Evolutionary conservation across 2,113 vertebrate genomes (phyloP), one percentile per base, ranked within the genome.

Genomic region (Petroica traversi): DNA sequence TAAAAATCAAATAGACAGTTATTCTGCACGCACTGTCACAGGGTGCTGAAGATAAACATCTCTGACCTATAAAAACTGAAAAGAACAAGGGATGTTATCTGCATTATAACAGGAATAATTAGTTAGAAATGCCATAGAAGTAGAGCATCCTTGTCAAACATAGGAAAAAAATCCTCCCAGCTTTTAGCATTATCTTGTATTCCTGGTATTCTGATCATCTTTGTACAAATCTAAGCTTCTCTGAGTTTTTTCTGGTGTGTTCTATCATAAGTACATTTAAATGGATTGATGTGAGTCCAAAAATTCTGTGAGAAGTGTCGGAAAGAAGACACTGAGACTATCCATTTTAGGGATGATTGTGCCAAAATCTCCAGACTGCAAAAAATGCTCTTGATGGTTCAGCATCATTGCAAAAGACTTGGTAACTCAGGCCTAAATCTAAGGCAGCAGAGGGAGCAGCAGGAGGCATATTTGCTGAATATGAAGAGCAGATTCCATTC

Each of bases 401-500:
- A 92, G 82, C 88, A 91, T 93, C 85, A 46, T 14, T 94, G 88
- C 68, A 95, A 94, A 90, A 96, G 59, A 85, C 89, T 77, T 74
- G 77, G 78, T 81, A 95, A 96, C 87, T 74, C 62, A 31, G 74
- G 74, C n/a, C 84, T 67, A 59, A 92, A 82, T 91, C 88, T 92
- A 85, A 95, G 62, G 87, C 92, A 73, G 72, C 40, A 72, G 34
- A 16, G 40, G 64, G 48, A 89, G 69, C 86, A 96, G 92, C 92
- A 96, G 92, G 86, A 93, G 59, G 89, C 34, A 84, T 83, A 79
- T 79, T 96, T 52, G 61, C 52, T 93, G 88, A 74, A 95, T 79
- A 38, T 68, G 82, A 90, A 51, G 54, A 83, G 49, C 55, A 92
- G 71, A 97, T 97, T 98, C 88, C 93, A 85, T 96, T 97, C 74